These are phyloP conservation scores for Tachyglossus aculeatus DNA, from an alignment of 2,797 vertebrate genomes.

Conservation along the genomic window DNA sequence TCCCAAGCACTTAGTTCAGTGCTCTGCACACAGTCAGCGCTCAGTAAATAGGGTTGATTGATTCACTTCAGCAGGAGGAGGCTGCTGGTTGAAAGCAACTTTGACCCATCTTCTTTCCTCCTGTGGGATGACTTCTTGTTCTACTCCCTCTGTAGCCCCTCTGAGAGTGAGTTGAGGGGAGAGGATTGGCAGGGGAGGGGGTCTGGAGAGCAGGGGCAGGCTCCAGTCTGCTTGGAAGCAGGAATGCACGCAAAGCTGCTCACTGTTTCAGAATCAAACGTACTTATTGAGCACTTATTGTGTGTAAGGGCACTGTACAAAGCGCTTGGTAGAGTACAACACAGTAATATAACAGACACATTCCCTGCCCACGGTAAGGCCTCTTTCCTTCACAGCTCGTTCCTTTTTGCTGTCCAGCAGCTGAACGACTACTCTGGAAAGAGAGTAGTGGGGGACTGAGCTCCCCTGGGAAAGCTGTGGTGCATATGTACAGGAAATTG, in stretches of 20 bases:
- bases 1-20: too few species aligned
- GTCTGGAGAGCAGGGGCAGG: too few species aligned
- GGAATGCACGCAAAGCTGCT: background rate
- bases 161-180: background rate
- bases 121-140: too few species aligned
- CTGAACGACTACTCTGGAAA: slow-evolving; percentile 33
- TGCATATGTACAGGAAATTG: slow-evolving; percentile 74
- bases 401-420: background rate
- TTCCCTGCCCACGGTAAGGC: slow-evolving; percentile 32
- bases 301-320: too few species aligned
- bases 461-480: slow-evolving; percentile 53
- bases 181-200: background rate
- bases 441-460: slow-evolving; percentile 9
- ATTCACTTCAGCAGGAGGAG: too few species aligned
- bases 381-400: background rate
- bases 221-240: background rate
- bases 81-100: too few species aligned
- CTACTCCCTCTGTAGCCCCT: background rate
- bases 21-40: too few species aligned
- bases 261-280: rapidly evolving
- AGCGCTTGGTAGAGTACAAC: too few species aligned
- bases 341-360: too few species aligned
- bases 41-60: too few species aligned
- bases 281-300: too few species aligned
- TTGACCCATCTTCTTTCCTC: slow-evolving; percentile 3